Percentiles rank a stretch among this genome's conserved stretches.
Evolutionary conservation across 1,140 invertebrate species (phyloP).

Genomic region (Parapsyche elsis): DNA sequence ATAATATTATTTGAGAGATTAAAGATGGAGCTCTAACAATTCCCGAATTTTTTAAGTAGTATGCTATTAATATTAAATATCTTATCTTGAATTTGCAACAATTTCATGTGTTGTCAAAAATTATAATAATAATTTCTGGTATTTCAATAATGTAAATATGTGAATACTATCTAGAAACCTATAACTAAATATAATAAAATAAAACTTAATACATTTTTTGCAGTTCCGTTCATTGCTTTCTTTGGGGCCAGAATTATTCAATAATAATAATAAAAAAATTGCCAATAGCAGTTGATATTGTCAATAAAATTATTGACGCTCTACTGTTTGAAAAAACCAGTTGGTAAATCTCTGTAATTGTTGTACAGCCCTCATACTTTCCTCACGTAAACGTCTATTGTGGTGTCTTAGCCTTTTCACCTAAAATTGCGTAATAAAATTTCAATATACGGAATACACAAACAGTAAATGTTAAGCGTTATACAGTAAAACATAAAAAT

Average conservation of each 20-base stretch:
- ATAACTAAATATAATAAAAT: no score
- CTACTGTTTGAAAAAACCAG: conserved; percentile 92
- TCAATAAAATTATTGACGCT: conserved; percentile 63
- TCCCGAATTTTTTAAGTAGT: no score
- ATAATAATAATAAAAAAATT: background rate
- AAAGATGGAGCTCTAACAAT: no score
- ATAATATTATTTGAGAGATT: no score
- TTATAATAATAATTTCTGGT: no score
- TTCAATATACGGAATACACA: background rate
- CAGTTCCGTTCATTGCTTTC: background rate
- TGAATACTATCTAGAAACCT: no score
- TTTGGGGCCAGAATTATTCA: background rate
- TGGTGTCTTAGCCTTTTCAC: conserved; percentile 83
- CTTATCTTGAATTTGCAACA: no score
- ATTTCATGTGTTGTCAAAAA: no score
- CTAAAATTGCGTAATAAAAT: conserved; percentile 54
- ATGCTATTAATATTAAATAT: no score
- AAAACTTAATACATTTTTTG: no score
- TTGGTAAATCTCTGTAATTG: conserved; percentile 91
- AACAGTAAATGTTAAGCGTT: background rate
- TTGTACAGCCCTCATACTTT: conserved; percentile 87
- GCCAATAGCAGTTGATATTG: background rate
- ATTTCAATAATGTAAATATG: no score
- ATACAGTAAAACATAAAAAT: background rate
- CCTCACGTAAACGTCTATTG: conserved; percentile 87